A percentile compares a stretch with the other conserved stretches of the same genome.
These are phyloP conservation scores for Gnathochromis pfefferi DNA, from an alignment of 2,113 vertebrate genomes.

Conservation along the genomic window DNA sequence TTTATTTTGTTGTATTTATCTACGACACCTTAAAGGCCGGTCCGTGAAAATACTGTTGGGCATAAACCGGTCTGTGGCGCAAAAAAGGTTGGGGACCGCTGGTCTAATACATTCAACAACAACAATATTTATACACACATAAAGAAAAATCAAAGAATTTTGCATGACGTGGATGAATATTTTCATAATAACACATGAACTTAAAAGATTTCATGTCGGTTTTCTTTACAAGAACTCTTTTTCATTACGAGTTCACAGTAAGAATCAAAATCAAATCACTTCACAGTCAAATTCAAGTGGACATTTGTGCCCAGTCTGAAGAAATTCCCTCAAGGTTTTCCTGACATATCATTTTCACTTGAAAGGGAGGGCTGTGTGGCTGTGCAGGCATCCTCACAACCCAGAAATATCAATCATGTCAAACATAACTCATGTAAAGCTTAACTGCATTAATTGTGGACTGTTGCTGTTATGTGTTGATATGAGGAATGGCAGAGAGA, in stretches of 20 bases:
- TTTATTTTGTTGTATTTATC: not conserved
- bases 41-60: not conserved
- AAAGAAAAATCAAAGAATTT: not conserved
- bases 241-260: not conserved
- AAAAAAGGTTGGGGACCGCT: not conserved
- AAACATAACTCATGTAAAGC: not conserved
- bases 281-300: not conserved
- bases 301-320: not conserved
- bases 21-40: not conserved
- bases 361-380: not conserved
- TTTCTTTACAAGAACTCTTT: not conserved
- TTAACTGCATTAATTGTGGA: not conserved
- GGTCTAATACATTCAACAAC: not conserved
- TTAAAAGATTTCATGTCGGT: not conserved
- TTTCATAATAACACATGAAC: not conserved
- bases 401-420: not conserved
- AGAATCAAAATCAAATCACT: not conserved
- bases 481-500: not conserved
- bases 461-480: not conserved
- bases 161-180: not conserved
- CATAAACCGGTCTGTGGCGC: not conserved
- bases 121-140: not conserved
- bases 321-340: not conserved
- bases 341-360: not conserved
- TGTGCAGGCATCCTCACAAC: not conserved